Percentiles rank a stretch among this genome's conserved stretches.
Conservation (phyloP, 2,113 vertebrate species). For the Cnemophilus loriae region DNA sequence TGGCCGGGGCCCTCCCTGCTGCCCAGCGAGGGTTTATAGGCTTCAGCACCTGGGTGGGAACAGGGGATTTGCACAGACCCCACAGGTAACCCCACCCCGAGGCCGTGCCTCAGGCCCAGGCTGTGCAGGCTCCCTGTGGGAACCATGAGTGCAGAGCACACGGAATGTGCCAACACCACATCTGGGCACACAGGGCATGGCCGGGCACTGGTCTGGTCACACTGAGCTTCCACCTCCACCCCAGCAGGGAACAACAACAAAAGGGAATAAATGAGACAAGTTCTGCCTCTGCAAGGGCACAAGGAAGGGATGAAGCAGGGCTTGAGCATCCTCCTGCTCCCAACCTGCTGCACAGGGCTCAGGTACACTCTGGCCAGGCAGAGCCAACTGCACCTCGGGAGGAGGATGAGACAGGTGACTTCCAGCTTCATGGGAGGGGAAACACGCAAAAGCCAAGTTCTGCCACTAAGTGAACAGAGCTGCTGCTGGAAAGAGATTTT, state of each 20-base stretch:
- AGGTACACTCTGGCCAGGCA: neutral
- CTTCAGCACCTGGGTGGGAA: slow-evolving; percentile 63
- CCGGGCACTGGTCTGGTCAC: neutral
- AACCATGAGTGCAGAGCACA: neutral
- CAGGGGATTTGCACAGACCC: neutral
- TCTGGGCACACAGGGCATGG: neutral
- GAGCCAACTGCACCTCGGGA: neutral
- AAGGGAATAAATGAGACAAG: neutral
- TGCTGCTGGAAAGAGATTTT: neutral
- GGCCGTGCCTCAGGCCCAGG: neutral
- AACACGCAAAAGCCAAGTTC: neutral
- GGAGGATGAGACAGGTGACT: neutral
- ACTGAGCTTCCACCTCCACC: neutral
- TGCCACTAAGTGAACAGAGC: neutral
- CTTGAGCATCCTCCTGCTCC: neutral
- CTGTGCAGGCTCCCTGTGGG: neutral
- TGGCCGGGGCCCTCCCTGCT: slow-evolving; percentile 58
- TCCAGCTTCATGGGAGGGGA: neutral
- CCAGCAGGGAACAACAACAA: neutral
- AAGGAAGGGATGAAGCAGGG: neutral
- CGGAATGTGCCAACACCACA: neutral
- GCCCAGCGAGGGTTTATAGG: slow-evolving; percentile 64
- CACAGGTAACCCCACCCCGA: neutral
- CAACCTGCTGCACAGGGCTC: neutral
- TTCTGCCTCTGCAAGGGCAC: neutral